These are phyloP conservation scores for Diaphora mendica DNA, from an alignment of 2,888 invertebrate species.

Conservation along the genomic window DNA sequence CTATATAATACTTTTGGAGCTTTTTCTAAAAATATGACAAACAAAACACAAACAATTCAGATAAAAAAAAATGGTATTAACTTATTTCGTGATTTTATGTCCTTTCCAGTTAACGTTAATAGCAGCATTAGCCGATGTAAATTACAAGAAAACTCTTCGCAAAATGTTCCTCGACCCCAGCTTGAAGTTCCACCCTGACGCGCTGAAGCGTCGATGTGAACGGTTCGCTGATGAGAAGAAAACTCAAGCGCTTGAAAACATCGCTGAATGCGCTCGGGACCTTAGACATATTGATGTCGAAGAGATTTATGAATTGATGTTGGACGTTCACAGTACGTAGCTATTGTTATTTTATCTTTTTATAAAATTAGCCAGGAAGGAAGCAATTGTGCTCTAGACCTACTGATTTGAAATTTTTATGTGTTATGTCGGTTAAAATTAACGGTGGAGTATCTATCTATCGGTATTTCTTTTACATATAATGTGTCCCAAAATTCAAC, in stretches of 20 bases:
- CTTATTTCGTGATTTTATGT: not conserved
- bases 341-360: not conserved
- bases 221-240: slow-evolving; percentile 76
- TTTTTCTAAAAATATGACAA: too few species aligned
- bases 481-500: too few species aligned
- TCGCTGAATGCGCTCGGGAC: slow-evolving; percentile 72
- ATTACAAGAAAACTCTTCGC: slow-evolving; percentile 80
- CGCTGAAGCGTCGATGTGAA: slow-evolving; percentile 83
- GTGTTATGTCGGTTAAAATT: too few species aligned
- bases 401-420: too few species aligned
- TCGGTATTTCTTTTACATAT: too few species aligned
- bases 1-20: too few species aligned
- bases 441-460: too few species aligned
- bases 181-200: slow-evolving; percentile 83
- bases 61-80: not conserved
- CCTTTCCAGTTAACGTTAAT: slow-evolving; percentile 75
- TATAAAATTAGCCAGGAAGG: too few species aligned
- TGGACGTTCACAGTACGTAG: slow-evolving; percentile 83
- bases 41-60: too few species aligned
- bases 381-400: too few species aligned
- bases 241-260: slow-evolving; percentile 62
- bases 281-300: slow-evolving; percentile 68
- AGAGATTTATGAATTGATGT: slow-evolving; percentile 78
- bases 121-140: slow-evolving; percentile 84
- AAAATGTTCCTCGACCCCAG: slow-evolving; percentile 84